Evolutionary conservation across 1,140 invertebrate species (phyloP), one percentile per base, ranked within the genome.

Genomic region (Carposina sasakii): DNA sequence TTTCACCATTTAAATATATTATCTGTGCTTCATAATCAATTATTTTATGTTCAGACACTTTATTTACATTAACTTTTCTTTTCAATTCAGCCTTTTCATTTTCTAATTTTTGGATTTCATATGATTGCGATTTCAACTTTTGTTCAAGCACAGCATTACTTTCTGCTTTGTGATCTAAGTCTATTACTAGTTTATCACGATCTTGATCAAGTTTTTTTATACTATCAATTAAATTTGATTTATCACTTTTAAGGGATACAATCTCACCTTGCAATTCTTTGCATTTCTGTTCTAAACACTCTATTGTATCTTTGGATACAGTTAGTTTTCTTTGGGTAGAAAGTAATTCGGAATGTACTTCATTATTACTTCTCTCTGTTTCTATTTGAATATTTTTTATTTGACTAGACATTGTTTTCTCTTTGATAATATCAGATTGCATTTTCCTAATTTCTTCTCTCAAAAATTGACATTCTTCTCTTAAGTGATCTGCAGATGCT

Each of bases 361-460:
- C 87, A 52, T 76, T 76, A 37, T 87, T 81, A 17, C 87, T 87
- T 64, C 87, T 86, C 72, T 90, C 89, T 26, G 88, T 89, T 81
- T 90, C 88, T 56, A 89, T 76, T 66, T 90, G 88, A 26, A 88
- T 71, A 31, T 88, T 85, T 69, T 89, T 90, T 47, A 85, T 79
- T 74, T 85, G 83, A 70, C 60, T 85, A 41, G 81, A 61, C 48
- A 85, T 52, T 37, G 85, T 81, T 62, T 85, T 85, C 57, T 82
- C 67, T 65, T 81, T 78, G 22, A 77, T 76, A 20, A 81, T 59
- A 62, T 85, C 81, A 51, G 63, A 64, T 63, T 85, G 77, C 47
- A 79, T 64, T 59, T 60, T 76, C 64, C 81, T 82, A 13, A 86
- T 59, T 72, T 82, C 76, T 51, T 86, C 79, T 54, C 65, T 71